phyloP scores from a whole-genome alignment of 2,113 vertebrate genomes.

The Podilymbus podiceps region DNA sequence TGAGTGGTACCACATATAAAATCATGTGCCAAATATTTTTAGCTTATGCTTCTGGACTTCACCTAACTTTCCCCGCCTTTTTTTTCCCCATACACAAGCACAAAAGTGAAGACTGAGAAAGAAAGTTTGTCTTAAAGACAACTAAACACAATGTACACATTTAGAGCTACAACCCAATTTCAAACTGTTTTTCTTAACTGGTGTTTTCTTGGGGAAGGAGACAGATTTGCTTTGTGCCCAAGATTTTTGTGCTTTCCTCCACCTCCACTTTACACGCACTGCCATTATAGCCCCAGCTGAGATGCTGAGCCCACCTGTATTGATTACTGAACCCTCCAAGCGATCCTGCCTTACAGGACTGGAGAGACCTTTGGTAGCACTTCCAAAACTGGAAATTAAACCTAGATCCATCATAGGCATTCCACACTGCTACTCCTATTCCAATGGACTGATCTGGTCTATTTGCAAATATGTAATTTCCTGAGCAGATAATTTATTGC shows the following conservation, averaged over 20 bases:
- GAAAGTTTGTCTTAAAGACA: background rate
- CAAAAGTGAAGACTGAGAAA: background rate
- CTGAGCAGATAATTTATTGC: background rate
- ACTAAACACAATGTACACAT: background rate
- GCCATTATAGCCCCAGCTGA: background rate
- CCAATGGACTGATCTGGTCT: background rate
- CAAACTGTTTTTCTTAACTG: background rate
- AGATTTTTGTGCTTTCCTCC: background rate
- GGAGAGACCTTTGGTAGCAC: background rate
- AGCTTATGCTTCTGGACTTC: background rate
- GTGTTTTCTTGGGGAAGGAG: background rate
- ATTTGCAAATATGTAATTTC: background rate
- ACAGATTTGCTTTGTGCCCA: background rate
- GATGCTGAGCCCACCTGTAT: fast-evolving
- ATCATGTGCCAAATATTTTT: background rate
- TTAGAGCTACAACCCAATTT: background rate
- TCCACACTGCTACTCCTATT: background rate
- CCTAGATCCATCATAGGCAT: background rate
- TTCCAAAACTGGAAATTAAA: background rate
- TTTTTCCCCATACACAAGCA: background rate
- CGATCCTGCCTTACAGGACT: background rate
- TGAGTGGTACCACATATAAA: background rate
- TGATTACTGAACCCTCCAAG: background rate
- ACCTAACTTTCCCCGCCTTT: background rate
- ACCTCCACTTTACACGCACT: background rate